These are phyloP conservation scores for Ageneiosus marmoratus DNA, from an alignment of 2,113 vertebrate species.

Conservation along the genomic window DNA sequence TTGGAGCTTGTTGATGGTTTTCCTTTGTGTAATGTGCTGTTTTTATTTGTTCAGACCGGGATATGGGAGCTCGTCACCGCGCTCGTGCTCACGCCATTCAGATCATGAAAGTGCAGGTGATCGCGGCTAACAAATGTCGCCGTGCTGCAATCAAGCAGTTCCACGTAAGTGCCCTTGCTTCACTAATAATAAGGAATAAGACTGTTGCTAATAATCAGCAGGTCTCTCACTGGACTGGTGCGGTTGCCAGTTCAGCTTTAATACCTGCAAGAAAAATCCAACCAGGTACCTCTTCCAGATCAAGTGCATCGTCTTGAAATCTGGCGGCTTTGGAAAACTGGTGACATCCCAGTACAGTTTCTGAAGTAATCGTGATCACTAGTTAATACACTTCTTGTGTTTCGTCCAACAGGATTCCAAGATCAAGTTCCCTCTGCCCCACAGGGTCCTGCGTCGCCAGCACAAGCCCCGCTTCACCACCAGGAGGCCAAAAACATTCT, in stretches of 20 bases:
- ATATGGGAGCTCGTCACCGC: slow-evolving; percentile 95
- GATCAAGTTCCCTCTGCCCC: slow-evolving; percentile 98
- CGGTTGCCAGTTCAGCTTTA: slow-evolving; percentile 46
- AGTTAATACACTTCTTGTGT: background rate
- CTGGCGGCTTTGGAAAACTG: slow-evolving; percentile 64
- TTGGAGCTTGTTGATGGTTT: background rate
- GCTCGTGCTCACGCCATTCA: slow-evolving; percentile 94
- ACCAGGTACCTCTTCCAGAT: slow-evolving; percentile 71
- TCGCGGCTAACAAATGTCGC: slow-evolving; percentile 93
- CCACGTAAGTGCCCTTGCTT: slow-evolving; percentile 79
- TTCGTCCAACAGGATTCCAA: slow-evolving; percentile 85
- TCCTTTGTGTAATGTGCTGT: background rate
- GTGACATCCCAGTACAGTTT: slow-evolving; percentile 11
- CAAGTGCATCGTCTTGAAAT: slow-evolving; percentile 52
- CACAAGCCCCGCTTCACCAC: slow-evolving; percentile 98
- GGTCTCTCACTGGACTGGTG: slow-evolving; percentile 64
- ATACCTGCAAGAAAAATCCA: slow-evolving; percentile 55
- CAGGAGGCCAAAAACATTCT: slow-evolving; percentile 99
- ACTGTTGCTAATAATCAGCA: background rate
- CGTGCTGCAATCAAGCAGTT: slow-evolving; percentile 97
- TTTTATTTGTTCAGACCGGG: slow-evolving; percentile 78
- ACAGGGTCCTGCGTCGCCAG: slow-evolving; percentile 92
- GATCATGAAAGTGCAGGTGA: slow-evolving; percentile 97
- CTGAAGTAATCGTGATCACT: background rate
- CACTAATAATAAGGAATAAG: no score